Conservation (phyloP, 2,888 invertebrate genomes). For the Autographa pulchrina region DNA sequence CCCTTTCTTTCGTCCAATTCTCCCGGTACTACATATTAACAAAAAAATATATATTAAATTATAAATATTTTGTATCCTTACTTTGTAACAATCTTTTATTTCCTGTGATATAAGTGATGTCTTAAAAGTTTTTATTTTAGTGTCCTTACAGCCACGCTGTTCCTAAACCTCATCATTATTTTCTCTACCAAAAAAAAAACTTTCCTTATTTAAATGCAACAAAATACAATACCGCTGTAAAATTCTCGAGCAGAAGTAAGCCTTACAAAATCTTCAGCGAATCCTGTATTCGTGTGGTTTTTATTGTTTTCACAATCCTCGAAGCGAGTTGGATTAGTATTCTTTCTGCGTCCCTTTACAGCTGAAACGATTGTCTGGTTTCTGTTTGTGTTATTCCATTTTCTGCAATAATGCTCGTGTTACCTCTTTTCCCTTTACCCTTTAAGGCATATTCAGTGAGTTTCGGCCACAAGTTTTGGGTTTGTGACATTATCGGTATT, state of each 20-base stretch:
- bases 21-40: no score
- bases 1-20: no score
- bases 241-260: conserved; percentile 31
- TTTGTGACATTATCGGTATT: conserved; percentile 14
- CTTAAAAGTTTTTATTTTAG: not conserved
- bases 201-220: conserved; percentile 18
- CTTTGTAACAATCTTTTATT: no score
- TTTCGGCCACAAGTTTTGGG: conserved; percentile 13
- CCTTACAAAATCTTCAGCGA: conserved; percentile 33
- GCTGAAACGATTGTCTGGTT: conserved; percentile 47
- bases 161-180: not conserved
- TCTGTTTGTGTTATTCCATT: conserved; percentile 50
- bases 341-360: conserved; percentile 37
- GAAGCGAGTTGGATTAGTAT: conserved; percentile 46
- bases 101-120: no score
- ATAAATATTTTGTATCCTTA: no score
- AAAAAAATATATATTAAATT: no score
- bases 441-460: conserved; percentile 5
- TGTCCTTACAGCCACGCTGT: not conserved
- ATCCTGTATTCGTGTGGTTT: conserved; percentile 32
- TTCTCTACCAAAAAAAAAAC: not conserved
- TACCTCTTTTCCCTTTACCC: conserved; percentile 43
- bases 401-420: conserved; percentile 46
- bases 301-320: conserved; percentile 38
- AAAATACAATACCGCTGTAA: conserved; percentile 32